Conservation (phyloP, 2,888 invertebrate species). For the Drosophila neutralis region DNA sequence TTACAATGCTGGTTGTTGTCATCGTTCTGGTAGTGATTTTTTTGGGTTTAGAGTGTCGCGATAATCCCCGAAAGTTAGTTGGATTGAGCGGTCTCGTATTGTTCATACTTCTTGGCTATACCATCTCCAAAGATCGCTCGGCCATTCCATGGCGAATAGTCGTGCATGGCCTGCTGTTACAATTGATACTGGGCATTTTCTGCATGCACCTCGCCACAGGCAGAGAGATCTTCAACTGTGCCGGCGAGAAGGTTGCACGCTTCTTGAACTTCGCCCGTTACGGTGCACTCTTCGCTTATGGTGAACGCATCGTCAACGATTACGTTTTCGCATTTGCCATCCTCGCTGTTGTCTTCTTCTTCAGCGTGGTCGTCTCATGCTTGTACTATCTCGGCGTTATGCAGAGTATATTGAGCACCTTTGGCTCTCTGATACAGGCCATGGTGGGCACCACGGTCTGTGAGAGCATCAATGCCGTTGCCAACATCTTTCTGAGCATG, state of each 20-base stretch:
- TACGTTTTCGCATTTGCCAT: slow-evolving; percentile 94
- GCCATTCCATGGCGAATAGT: slow-evolving; percentile 91
- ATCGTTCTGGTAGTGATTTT: background rate
- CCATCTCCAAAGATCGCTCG: slow-evolving; percentile 87
- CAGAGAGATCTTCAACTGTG: slow-evolving; percentile 32
- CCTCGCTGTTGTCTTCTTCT: slow-evolving; percentile 95
- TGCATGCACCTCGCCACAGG: slow-evolving; percentile 91
- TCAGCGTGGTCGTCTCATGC: slow-evolving; percentile 94
- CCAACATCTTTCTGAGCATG: slow-evolving; percentile 96
- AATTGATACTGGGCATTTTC: slow-evolving; percentile 93
- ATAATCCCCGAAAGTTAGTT: slow-evolving; percentile 5
- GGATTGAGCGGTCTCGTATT: slow-evolving; percentile 30
- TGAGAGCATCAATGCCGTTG: slow-evolving; percentile 95
- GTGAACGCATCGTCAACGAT: slow-evolving; percentile 86
- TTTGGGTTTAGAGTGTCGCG: slow-evolving; percentile 19
- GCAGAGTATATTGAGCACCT: slow-evolving; percentile 86
- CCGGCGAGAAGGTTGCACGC: slow-evolving; percentile 22
- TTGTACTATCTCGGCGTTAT: slow-evolving; percentile 94
- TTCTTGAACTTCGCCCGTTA: slow-evolving; percentile 90
- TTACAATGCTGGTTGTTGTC: slow-evolving; percentile 18
- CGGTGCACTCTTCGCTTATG: slow-evolving; percentile 94
- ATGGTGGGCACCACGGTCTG: slow-evolving; percentile 94
- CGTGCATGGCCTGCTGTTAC: slow-evolving; percentile 90
- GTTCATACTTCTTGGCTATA: slow-evolving; percentile 85
- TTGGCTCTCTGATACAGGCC: slow-evolving; percentile 89